Conservation (phyloP, 2,888 invertebrate genomes). For the Neoitamus cyanurus region DNA sequence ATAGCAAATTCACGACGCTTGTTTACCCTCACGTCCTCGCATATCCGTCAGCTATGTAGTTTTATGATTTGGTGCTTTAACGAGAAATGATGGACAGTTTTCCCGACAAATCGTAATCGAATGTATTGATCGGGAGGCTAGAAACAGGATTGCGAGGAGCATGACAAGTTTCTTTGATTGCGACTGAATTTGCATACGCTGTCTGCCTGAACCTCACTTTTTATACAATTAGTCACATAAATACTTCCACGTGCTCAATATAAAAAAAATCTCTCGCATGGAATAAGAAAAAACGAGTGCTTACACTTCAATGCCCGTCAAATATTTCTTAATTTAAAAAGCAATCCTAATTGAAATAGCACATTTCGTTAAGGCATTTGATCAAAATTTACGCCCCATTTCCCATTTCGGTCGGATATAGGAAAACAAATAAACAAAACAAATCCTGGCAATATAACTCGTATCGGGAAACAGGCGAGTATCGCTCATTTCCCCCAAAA, state of each 20-base stretch:
- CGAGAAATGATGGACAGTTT: slow-evolving; percentile 37
- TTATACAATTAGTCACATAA: too few relatives aligned
- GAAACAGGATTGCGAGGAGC: neutral
- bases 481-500: neutral
- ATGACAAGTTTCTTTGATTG: neutral
- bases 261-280: neutral
- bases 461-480: neutral
- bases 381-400: neutral
- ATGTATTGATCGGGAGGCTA: neutral
- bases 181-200: neutral
- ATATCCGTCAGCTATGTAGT: slow-evolving; percentile 4
- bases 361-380: neutral
- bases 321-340: neutral
- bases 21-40: slow-evolving; percentile 15
- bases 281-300: neutral
- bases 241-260: neutral
- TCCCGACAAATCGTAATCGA: neutral
- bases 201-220: too few relatives aligned
- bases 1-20: slow-evolving; percentile 1
- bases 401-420: neutral
- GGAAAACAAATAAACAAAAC: neutral
- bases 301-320: neutral
- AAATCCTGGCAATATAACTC: neutral
- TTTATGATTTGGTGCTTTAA: slow-evolving; percentile 40
- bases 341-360: neutral